Conservation (phyloP, 1,140 invertebrate genomes). For the Spodoptera litura region DNA sequence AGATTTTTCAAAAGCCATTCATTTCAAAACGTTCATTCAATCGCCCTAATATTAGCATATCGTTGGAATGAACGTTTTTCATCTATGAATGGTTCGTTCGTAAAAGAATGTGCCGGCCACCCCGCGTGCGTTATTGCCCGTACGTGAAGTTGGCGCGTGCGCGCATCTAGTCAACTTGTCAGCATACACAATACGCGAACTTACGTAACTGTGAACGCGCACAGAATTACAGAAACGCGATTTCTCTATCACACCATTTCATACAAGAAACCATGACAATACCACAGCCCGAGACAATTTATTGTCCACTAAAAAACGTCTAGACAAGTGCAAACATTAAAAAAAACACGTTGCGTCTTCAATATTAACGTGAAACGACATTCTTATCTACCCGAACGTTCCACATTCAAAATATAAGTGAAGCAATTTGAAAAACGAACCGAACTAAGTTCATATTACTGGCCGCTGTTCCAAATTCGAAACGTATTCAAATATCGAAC, state of each 20-base stretch:
- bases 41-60: slow-evolving; percentile 43
- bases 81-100: slow-evolving; percentile 55
- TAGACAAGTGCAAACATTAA: slow-evolving; percentile 49
- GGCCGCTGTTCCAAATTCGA: slow-evolving; percentile 79
- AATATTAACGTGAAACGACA: slow-evolving; percentile 30
- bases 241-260: slow-evolving; percentile 70
- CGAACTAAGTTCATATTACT: slow-evolving; percentile 80
- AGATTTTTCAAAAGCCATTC: slow-evolving; percentile 34
- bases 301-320: slow-evolving; percentile 62
- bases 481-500: slow-evolving; percentile 83
- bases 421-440: slow-evolving; percentile 84
- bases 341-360: slow-evolving; percentile 46
- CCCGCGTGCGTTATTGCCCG: slow-evolving; percentile 62
- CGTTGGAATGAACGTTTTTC: slow-evolving; percentile 51
- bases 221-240: slow-evolving; percentile 64
- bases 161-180: slow-evolving; percentile 46
- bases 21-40: slow-evolving; percentile 22
- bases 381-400: slow-evolving; percentile 78
- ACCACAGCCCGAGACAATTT: slow-evolving; percentile 59
- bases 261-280: slow-evolving; percentile 58
- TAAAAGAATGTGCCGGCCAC: slow-evolving; percentile 66
- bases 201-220: slow-evolving; percentile 67
- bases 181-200: slow-evolving; percentile 61
- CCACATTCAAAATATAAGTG: slow-evolving; percentile 84
- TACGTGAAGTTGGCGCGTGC: slow-evolving; percentile 64